Base-by-base conservation (phyloP, 2,113 vertebrate species). In the Hyperopisus bebe region DNA sequence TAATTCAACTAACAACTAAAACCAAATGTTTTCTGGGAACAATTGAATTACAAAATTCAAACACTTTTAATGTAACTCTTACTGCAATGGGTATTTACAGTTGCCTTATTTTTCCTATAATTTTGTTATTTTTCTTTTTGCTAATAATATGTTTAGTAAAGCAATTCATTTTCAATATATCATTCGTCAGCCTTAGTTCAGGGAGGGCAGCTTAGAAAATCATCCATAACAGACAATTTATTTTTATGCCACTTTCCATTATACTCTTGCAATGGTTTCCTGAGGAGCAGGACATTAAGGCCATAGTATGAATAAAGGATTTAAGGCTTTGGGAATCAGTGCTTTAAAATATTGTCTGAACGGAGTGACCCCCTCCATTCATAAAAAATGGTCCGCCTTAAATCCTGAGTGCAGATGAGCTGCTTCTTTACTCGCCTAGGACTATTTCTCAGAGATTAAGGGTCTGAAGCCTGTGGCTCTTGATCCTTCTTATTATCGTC, bases 391-490 rank as follows among this genome's bases (percentile, higher is more conserved):
- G 86, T 88, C 86, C 15, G 89, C 90, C 70, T 90, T 70, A 89
- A 89, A 87, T 90, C 88, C 88, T 86, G 88, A 85, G 89, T 87
- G 27, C 86, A 88, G 88, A 91, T 90, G 91, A 90, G 87, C 39
- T 77, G n/a, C 87, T 51, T 47, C 87, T 83, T 90, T 55, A 91
- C 51, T 10, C 48, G 46, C 48, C 66, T 74, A 50, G 74, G 19
- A 55, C 55, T 87, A 62, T 88, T 91, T 90, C 85, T 62, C 88
- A 48, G 48, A 91, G 92, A 92, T 93, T 93, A 92, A 89, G 19
- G 89, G 88, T 42, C 88, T 90, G 87, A 51, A 89, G 55, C 90
- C 90, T 89, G 90, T 90, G 92, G 88, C 87, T 91, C 88, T 82
- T 87, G n/a, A 90, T 90, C 88, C 90, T 89, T 85, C 42, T 88